A percentile compares a stretch with the other conserved stretches of the same genome.
phyloP scores from a whole-genome alignment of 2,888 invertebrate species.

The Agrochola lota region DNA sequence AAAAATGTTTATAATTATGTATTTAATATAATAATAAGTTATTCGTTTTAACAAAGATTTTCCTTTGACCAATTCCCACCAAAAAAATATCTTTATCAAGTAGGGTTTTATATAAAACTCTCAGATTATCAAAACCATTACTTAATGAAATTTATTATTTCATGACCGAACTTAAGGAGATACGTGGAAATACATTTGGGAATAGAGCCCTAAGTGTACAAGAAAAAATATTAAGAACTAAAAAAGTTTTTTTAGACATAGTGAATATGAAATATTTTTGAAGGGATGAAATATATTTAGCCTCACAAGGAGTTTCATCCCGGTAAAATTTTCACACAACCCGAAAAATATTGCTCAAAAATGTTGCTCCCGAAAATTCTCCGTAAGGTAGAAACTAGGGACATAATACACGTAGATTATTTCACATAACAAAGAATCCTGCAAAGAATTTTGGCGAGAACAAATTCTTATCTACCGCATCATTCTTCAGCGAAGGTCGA shows the following conservation, averaged over 20 bases:
- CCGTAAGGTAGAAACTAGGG: conserved; percentile 47
- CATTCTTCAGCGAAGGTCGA: conserved; percentile 68
- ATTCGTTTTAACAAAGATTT: not conserved
- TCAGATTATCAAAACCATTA: conserved; percentile 5
- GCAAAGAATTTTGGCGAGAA: conserved; percentile 58
- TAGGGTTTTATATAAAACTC: not conserved
- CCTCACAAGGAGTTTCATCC: not conserved
- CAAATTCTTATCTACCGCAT: conserved; percentile 72
- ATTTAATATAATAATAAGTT: not conserved
- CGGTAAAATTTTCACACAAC: conserved; percentile 27
- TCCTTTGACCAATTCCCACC: not conserved
- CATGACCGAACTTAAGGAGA: not conserved
- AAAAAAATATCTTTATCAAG: not conserved
- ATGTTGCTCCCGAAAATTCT: conserved; percentile 27
- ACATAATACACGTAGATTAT: conserved; percentile 56
- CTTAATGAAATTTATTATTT: conserved; percentile 19
- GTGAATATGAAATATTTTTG: not conserved
- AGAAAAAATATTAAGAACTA: conserved; percentile 6
- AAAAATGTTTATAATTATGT: no score
- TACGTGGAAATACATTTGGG: not conserved
- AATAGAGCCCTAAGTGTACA: conserved; percentile 7
- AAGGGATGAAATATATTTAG: conserved; percentile 19
- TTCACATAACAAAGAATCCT: conserved; percentile 57
- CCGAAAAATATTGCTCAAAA: conserved; percentile 38
- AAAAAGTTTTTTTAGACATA: conserved; percentile 21